phyloP scores from a whole-genome alignment of 2,797 vertebrate species.

The Micromesistius poutassou region DNA sequence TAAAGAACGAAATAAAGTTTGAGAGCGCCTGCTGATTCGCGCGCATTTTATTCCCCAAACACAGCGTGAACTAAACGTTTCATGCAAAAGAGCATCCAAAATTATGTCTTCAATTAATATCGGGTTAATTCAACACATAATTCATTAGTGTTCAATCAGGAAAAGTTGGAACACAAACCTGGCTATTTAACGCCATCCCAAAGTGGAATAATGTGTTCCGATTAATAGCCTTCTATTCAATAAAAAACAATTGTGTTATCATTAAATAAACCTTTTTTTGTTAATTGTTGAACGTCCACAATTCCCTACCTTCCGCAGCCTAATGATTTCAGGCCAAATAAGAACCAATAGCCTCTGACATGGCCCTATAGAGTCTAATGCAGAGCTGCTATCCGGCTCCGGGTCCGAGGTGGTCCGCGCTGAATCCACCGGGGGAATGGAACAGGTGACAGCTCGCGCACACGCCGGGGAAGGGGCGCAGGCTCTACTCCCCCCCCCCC shows the following conservation, averaged over 20 bases:
- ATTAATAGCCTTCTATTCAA: too few species aligned
- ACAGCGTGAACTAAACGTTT: too few species aligned
- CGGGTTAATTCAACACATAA: too few species aligned
- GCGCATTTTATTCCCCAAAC: not conserved
- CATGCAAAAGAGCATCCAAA: too few species aligned
- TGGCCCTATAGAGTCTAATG: not conserved
- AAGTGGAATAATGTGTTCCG: too few species aligned
- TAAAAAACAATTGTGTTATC: not conserved
- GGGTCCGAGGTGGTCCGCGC: not conserved
- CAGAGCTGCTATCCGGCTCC: not conserved
- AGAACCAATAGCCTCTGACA: not conserved
- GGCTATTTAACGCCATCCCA: too few species aligned
- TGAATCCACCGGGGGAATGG: not conserved
- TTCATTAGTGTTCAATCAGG: too few species aligned
- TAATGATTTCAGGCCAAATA: not conserved
- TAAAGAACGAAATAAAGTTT: not conserved
- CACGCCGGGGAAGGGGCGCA: not conserved
- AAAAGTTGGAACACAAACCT: too few species aligned
- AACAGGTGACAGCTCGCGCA: slow-evolving; percentile 1
- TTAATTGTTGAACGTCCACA: not conserved
- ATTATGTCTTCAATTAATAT: too few species aligned
- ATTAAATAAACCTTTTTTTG: not conserved
- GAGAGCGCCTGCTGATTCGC: not conserved
- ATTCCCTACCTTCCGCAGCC: not conserved
- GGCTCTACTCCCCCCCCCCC: not conserved